phyloP scores from a whole-genome alignment of 35 echinoderm and acorn worm genomes.

The Holothuria glaberrima region DNA sequence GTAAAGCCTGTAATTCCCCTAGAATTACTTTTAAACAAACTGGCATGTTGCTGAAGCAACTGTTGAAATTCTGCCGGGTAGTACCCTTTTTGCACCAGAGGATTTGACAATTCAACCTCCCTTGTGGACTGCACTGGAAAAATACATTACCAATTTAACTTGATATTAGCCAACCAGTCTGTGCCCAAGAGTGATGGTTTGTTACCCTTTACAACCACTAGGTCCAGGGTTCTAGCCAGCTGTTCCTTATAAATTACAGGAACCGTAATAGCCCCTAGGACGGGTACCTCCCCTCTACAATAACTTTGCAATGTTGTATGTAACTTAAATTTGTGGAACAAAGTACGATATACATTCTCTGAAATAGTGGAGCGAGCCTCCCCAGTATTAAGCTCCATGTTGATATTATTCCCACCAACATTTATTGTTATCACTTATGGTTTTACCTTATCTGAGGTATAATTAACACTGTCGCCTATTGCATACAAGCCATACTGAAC shows the following conservation, averaged over 20 bases:
- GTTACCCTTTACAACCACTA: constrained; percentile 31
- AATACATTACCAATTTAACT: constrained; percentile 33
- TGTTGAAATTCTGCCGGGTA: constrained; percentile 4
- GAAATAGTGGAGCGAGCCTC: constrained; percentile 39
- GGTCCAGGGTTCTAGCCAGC: background rate
- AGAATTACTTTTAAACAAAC: constrained; percentile 34
- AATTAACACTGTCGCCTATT: constrained; percentile 20
- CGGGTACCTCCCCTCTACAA: constrained; percentile 22
- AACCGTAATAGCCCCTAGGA: constrained; percentile 38
- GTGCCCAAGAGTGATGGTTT: constrained; percentile 16
- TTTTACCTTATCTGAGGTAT: constrained; percentile 8
- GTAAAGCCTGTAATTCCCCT: constrained; percentile 43
- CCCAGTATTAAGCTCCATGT: constrained; percentile 42
- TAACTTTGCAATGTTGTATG: constrained; percentile 26
- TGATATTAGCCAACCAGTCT: constrained; percentile 14
- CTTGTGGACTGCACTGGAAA: background rate
- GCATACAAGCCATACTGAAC: constrained; percentile 29
- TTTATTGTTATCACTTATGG: background rate
- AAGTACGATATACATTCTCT: constrained; percentile 3
- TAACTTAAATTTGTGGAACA: constrained; percentile 11
- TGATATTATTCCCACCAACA: constrained; percentile 33
- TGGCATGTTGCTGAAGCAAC: constrained; percentile 15
- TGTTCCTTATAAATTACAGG: constrained; percentile 18
- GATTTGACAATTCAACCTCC: background rate
- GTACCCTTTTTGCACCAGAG: constrained; percentile 5